These are phyloP conservation scores for Drosophila virilis DNA, from an alignment of 1,140 invertebrate genomes.

Conservation along the genomic window DNA sequence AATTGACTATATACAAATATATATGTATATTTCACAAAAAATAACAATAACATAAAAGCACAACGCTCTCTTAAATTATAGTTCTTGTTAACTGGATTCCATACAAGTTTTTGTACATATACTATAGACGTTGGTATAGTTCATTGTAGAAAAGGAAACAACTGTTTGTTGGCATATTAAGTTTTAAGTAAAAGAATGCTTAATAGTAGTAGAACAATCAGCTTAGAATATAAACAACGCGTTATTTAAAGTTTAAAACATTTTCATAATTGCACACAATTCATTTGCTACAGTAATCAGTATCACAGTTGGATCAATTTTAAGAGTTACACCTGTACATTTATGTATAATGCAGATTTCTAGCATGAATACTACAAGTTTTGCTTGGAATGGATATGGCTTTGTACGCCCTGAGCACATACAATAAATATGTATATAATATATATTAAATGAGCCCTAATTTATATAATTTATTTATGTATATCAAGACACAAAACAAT, in stretches of 20 bases:
- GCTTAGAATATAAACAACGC: conserved; percentile 11
- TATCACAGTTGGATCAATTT: conserved; percentile 45
- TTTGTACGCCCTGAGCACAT: conserved; percentile 32
- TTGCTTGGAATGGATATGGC: conserved; percentile 30
- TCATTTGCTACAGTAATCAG: conserved; percentile 34
- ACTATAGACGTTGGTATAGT: conserved; percentile 18
- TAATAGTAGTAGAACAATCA: neutral
- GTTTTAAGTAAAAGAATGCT: neutral
- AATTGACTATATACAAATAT: conserved; percentile 2
- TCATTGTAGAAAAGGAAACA: neutral
- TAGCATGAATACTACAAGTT: conserved; percentile 7
- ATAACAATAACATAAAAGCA: conserved; percentile 22
- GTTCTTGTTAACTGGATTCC: conserved; percentile 36
- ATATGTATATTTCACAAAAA: conserved; percentile 4
- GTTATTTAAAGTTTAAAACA: conserved; percentile 14
- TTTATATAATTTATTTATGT: neutral
- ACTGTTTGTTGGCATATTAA: neutral
- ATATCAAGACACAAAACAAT: neutral
- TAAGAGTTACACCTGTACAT: conserved; percentile 11
- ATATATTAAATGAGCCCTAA: conserved; percentile 13
- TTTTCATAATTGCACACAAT: conserved; percentile 36
- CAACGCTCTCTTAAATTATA: neutral
- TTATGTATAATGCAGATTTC: conserved; percentile 11
- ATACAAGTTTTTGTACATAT: conserved; percentile 15
- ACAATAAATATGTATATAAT: neutral